Evolutionary conservation across 2,888 invertebrate species (phyloP).

Genomic region (Periphyllus acericola): DNA sequence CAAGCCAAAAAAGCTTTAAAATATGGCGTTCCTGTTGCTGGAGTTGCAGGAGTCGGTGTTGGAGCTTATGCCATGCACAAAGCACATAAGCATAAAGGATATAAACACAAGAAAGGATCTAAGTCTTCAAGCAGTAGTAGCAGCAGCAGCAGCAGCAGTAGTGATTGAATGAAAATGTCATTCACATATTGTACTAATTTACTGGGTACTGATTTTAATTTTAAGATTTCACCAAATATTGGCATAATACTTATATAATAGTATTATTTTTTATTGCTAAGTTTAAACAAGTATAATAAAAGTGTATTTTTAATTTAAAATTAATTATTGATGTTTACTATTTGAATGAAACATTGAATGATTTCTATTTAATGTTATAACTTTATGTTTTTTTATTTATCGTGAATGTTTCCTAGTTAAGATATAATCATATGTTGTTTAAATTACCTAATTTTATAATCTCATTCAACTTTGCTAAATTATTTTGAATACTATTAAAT

Average conservation of each 20-base stretch:
- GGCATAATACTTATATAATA: not conserved
- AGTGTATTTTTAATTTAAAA: too few relatives aligned
- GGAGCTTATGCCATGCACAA: constrained; percentile 73
- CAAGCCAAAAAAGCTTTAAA: constrained; percentile 69
- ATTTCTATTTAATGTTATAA: too few relatives aligned
- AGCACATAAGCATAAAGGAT: constrained; percentile 65
- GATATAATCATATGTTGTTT: too few relatives aligned
- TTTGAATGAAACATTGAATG: too few relatives aligned
- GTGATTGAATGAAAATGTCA: constrained; percentile 8
- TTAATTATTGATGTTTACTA: too few relatives aligned
- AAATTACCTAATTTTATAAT: too few relatives aligned
- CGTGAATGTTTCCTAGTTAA: too few relatives aligned
- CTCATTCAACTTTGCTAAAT: too few relatives aligned
- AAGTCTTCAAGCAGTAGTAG: constrained; percentile 63
- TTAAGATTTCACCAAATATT: not conserved
- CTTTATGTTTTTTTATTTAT: too few relatives aligned
- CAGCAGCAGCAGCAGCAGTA: constrained; percentile 59
- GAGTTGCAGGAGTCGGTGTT: constrained; percentile 68
- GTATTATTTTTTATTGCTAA: not conserved
- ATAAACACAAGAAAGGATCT: constrained; percentile 41
- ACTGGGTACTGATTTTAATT: not conserved
- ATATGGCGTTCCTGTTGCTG: constrained; percentile 67
- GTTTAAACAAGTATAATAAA: not conserved
- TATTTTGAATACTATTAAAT: too few relatives aligned
- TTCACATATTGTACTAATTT: not conserved